Conservation (phyloP, 2,113 vertebrate genomes). For the Athene noctua region DNA sequence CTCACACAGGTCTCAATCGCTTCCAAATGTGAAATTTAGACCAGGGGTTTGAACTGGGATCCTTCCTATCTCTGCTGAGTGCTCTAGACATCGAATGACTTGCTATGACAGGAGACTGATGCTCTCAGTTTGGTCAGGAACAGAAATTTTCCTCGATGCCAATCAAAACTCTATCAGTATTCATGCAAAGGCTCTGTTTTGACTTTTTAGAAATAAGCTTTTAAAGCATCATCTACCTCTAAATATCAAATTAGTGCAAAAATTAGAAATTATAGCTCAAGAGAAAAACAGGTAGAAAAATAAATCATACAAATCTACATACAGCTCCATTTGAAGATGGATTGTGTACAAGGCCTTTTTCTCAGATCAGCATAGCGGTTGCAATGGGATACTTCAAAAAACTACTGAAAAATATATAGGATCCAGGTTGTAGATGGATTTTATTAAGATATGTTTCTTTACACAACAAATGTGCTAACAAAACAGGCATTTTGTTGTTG, state of each 20-base stretch:
- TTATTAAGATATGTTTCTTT: background rate
- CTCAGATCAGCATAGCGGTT: background rate
- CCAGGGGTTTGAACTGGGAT: background rate
- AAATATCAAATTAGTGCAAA: background rate
- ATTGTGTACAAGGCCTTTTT: background rate
- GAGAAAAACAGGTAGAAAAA: background rate
- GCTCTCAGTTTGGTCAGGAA: background rate
- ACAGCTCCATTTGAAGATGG: background rate
- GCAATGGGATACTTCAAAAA: background rate
- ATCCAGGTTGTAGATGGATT: background rate
- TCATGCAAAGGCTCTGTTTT: background rate
- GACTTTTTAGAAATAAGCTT: background rate
- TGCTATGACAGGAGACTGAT: background rate
- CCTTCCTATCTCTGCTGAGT: background rate
- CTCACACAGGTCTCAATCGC: background rate
- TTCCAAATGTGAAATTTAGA: background rate
- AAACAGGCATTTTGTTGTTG: background rate
- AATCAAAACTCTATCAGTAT: background rate
- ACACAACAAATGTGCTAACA: background rate
- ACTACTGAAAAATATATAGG: background rate
- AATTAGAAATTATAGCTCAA: background rate
- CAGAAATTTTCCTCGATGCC: background rate
- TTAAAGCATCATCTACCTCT: background rate
- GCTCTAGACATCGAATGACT: background rate
- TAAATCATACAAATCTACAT: background rate